phyloP scores from a whole-genome alignment of 2,113 vertebrate species.

The Cyanoderma ruficeps region DNA sequence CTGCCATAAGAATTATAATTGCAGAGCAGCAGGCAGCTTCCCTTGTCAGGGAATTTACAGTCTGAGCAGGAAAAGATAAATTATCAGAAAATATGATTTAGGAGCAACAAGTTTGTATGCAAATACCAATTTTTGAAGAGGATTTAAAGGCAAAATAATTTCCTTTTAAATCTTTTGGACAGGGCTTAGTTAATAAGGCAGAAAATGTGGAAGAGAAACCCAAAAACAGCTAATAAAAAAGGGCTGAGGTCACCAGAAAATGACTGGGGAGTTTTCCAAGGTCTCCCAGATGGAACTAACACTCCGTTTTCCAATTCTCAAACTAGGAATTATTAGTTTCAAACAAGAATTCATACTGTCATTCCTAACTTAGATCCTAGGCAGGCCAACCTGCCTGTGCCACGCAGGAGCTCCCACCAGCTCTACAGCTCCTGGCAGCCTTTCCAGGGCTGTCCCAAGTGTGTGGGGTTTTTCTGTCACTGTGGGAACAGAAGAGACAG shows the following conservation, averaged over 20 bases:
- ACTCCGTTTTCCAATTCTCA: neutral
- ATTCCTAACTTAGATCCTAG: neutral
- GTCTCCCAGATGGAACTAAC: neutral
- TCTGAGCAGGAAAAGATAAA: neutral
- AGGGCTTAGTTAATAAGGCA: neutral
- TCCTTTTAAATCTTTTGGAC: neutral
- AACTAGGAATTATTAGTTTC: neutral
- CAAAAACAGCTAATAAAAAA: neutral
- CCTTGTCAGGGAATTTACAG: neutral
- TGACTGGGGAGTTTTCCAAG: neutral
- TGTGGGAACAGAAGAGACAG: neutral
- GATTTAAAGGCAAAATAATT: neutral
- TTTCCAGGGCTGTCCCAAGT: neutral
- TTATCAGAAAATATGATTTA: neutral
- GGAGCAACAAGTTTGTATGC: neutral
- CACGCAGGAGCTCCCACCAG: rapidly evolving
- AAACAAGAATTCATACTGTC: neutral
- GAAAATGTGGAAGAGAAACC: neutral
- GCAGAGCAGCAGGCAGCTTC: neutral
- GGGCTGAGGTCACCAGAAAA: neutral
- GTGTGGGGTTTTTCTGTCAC: neutral
- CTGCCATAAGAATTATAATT: neutral
- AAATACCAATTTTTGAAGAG: neutral
- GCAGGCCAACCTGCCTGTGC: neutral
- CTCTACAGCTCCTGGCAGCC: neutral